Conservation (phyloP, 1,140 invertebrate species). For the Nasonia giraulti region DNA sequence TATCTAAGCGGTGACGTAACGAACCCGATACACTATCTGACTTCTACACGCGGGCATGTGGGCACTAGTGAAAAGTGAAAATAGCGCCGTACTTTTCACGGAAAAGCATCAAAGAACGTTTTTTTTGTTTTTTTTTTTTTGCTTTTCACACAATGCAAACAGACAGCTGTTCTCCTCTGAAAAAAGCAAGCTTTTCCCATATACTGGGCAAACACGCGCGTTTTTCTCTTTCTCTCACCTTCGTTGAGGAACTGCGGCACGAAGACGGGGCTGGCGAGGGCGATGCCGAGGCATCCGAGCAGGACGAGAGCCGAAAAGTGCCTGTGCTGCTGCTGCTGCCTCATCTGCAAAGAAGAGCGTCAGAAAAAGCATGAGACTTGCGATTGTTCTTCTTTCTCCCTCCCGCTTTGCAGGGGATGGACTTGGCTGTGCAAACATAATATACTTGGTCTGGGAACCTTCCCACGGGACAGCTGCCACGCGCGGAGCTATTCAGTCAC, state of each 20-base stretch:
- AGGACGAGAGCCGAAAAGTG: conserved; percentile 58
- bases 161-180: too few species aligned
- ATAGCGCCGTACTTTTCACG: too few species aligned
- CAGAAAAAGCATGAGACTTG: conserved; percentile 3
- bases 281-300: conserved; percentile 59
- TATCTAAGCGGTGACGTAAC: too few species aligned
- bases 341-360: conserved; percentile 65
- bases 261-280: conserved; percentile 65
- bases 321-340: conserved; percentile 58
- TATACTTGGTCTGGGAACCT: conserved; percentile 54
- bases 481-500: not conserved
- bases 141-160: too few species aligned
- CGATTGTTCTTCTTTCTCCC: not conserved
- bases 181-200: too few species aligned
- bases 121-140: too few species aligned
- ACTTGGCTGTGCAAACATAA: not conserved
- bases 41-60: too few species aligned
- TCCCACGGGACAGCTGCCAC: conserved; percentile 52
- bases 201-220: too few species aligned
- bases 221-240: conserved; percentile 60
- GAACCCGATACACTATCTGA: too few species aligned
- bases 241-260: conserved; percentile 67
- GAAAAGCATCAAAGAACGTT: too few species aligned
- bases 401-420: not conserved
- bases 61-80: not conserved